phyloP scores from a whole-genome alignment of 2,797 vertebrate species.

The Gymnoscopelus microlampas region DNA sequence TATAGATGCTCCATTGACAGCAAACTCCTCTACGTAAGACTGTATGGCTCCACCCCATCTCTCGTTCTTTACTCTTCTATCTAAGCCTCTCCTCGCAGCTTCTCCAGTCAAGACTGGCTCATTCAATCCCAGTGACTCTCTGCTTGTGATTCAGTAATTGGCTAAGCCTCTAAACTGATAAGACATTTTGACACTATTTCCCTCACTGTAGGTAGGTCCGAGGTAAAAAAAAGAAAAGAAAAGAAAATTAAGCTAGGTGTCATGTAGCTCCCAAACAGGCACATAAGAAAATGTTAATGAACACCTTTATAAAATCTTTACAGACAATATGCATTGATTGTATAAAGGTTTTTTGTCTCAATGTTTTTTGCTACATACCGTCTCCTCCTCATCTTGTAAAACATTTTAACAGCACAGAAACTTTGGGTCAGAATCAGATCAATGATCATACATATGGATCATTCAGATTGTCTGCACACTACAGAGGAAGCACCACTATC shows the following conservation, averaged over 20 bases:
- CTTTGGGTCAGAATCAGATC: no score
- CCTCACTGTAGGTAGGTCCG: background rate
- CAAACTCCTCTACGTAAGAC: conserved; percentile 36
- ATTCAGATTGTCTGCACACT: no score
- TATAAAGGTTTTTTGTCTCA: no score
- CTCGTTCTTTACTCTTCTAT: conserved; percentile 2
- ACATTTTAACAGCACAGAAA: no score
- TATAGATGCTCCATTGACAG: conserved; percentile 45
- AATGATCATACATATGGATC: no score
- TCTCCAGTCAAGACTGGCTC: background rate
- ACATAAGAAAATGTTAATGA: no score
- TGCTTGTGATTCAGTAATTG: conserved; percentile 15
- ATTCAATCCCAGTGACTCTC: conserved; percentile 15
- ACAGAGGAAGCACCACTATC: background rate
- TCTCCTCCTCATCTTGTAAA: no score
- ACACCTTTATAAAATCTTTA: no score
- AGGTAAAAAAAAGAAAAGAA: background rate
- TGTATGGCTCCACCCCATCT: conserved; percentile 19
- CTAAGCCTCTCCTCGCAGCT: background rate
- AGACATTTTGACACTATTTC: background rate
- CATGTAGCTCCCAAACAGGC: background rate
- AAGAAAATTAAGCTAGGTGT: background rate
- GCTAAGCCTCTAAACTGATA: background rate
- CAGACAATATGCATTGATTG: no score
- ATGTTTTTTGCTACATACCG: no score